phyloP scores from a whole-genome alignment of 2,113 vertebrate genomes.

The Gobius niger region DNA sequence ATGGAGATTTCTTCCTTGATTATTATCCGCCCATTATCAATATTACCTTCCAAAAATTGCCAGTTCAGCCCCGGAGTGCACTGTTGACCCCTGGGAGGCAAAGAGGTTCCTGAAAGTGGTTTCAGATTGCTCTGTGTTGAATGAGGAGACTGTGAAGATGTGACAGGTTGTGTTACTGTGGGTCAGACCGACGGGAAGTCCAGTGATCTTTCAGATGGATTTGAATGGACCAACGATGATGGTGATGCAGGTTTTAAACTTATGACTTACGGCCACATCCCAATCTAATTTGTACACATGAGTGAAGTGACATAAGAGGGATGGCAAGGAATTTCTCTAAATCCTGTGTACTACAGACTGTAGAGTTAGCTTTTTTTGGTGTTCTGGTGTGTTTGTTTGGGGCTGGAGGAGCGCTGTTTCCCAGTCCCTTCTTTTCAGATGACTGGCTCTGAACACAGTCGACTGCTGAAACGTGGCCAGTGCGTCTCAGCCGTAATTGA shows the following conservation, averaged over 20 bases:
- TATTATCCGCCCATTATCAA: conserved; percentile 58
- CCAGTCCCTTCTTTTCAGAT: conserved; percentile 57
- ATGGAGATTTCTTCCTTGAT: conserved; percentile 28
- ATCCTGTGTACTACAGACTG: not conserved
- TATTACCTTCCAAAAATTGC: conserved; percentile 61
- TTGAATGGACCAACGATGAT: conserved; percentile 43
- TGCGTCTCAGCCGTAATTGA: conserved; percentile 69
- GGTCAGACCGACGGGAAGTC: conserved; percentile 40
- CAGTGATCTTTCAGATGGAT: conserved; percentile 50
- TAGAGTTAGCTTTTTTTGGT: not conserved
- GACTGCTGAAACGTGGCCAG: conserved; percentile 50
- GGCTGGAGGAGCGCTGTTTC: conserved; percentile 39
- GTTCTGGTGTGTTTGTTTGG: conserved; percentile 48
- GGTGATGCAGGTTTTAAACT: too few species aligned
- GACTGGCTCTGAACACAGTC: conserved; percentile 57
- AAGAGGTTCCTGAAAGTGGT: conserved; percentile 54
- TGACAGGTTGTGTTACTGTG: conserved; percentile 64
- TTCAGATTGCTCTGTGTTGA: conserved; percentile 59
- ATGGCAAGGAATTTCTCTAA: not conserved
- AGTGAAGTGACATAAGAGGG: not conserved
- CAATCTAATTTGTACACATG: not conserved
- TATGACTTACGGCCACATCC: too few species aligned
- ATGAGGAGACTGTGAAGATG: conserved; percentile 62
- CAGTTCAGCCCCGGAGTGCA: conserved; percentile 33
- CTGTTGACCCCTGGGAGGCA: conserved; percentile 44